Evolutionary conservation across 1,140 invertebrate species (phyloP).

Genomic region (Copidosoma floridanum): DNA sequence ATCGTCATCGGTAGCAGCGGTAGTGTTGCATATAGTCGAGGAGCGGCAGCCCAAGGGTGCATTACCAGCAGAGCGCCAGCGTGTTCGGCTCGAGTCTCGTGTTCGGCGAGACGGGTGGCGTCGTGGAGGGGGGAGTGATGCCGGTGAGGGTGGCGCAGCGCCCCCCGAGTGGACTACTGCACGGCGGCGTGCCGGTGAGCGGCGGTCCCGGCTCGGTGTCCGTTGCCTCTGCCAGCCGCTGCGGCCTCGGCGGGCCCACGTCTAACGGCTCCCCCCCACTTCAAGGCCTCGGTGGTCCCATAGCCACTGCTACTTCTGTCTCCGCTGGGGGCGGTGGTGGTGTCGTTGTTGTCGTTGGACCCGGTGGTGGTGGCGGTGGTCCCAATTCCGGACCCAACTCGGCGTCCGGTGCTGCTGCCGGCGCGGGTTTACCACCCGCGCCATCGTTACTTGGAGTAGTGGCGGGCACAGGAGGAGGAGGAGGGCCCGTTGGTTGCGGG

Average conservation of each 20-base stretch:
- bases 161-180: slow-evolving; percentile 56
- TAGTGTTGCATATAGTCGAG: too few species aligned
- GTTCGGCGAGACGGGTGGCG: slow-evolving; percentile 48
- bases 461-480: too few species aligned
- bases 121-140: slow-evolving; percentile 58
- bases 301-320: slow-evolving; percentile 34
- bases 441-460: too few species aligned
- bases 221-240: slow-evolving; percentile 39
- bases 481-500: background rate
- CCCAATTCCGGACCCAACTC: too few species aligned
- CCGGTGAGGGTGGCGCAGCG: slow-evolving; percentile 57
- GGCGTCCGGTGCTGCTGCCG: too few species aligned
- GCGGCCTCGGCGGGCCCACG: slow-evolving; percentile 48
- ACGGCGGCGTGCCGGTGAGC: slow-evolving; percentile 52
- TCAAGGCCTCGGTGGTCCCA: slow-evolving; percentile 40
- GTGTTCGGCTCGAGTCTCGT: slow-evolving; percentile 34
- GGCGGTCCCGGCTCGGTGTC: slow-evolving; percentile 36
- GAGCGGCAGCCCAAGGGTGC: slow-evolving; percentile 14
- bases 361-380: background rate
- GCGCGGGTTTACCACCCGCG: too few species aligned
- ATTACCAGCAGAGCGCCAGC: slow-evolving; percentile 20
- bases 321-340: background rate
- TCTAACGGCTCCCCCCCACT: slow-evolving; percentile 46
- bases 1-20: too few species aligned
- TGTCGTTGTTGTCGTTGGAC: background rate